phyloP scores from a whole-genome alignment of 2,113 vertebrate genomes.

The Girardinichthys multiradiatus region DNA sequence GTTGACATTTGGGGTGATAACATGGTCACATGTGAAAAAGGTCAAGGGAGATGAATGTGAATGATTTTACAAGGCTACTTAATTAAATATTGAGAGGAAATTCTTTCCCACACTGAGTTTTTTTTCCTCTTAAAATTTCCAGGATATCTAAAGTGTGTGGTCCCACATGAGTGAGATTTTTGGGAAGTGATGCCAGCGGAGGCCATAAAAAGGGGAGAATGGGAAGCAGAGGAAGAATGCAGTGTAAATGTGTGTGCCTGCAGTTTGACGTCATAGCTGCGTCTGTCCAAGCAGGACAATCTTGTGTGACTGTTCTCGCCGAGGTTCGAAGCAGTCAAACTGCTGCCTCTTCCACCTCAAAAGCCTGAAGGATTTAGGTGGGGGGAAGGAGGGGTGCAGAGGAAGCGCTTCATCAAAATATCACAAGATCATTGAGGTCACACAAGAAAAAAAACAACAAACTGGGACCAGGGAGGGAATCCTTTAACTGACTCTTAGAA shows the following conservation, averaged over 20 bases:
- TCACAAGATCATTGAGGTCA: background rate
- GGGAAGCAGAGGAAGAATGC: conserved; percentile 21
- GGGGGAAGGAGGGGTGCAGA: background rate
- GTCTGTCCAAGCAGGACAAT: conserved; percentile 74
- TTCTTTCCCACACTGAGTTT: no score
- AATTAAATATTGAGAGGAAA: no score
- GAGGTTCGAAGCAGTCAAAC: conserved; percentile 56
- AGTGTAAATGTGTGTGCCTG: conserved; percentile 20
- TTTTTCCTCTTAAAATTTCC: no score
- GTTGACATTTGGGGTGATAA: no score
- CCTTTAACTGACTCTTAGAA: background rate
- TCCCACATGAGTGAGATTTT: conserved; percentile 44
- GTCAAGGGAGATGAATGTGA: no score
- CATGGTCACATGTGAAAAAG: no score
- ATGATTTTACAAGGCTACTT: no score
- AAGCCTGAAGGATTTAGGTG: no score
- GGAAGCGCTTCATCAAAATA: conserved; percentile 9
- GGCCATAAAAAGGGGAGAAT: conserved; percentile 45
- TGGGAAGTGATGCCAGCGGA: conserved; percentile 55
- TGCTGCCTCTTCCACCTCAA: conserved; percentile 34
- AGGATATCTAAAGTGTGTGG: conserved; percentile 33
- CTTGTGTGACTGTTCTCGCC: conserved; percentile 67
- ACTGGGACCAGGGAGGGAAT: background rate
- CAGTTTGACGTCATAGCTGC: conserved; percentile 73
- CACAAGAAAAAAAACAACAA: conserved; percentile 1